Evolutionary conservation across 2,888 invertebrate species (phyloP), one percentile per base, ranked within the genome.

Genomic region (Leptogaster cylindrica): DNA sequence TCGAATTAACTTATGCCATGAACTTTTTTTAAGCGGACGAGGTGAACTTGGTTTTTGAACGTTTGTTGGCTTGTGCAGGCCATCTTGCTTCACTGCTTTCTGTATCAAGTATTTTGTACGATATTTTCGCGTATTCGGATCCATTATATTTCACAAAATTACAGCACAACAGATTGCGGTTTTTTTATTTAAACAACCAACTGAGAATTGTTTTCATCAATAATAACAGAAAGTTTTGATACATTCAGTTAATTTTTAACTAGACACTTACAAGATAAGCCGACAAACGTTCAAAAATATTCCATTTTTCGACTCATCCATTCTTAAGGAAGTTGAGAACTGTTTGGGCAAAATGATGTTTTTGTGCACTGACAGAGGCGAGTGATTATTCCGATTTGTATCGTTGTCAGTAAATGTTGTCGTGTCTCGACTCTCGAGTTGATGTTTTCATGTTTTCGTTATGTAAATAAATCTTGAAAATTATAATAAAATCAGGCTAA

Each of bases 1-100:
- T 78, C 83, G 82, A 76, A 84, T 84, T 84, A 85, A 75, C 79
- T 82, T 84, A 81, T 83, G 83, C 84, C 84, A 84, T 70, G 75
- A 72, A 73, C 73, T 73, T 70, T 73, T 69, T 72, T 72, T 70
- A 55, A 66, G 48, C 70, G 73, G 72, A 64, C 65, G 72, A 69
- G 50, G 33, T 6, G 61, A 61, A 14, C 44, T 18, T 6, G 44
- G 18, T 4, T 61, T 61, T 61, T 44, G 44, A 44, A 44, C 41
- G 44, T 44, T 61, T 44, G 27, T 12, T 14, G 44, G 18, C n/a
- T 44, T 41, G 12, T 18, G 3, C 8, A 20, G 44, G 36, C 6
- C 20, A n/a, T 61, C 61, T 66, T 63, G 18, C 18, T 20, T 7
- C 6, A 83, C 77, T 73, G 82, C 84, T 73, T 83, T 84, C 74